These are phyloP conservation scores for Aphrophora alni DNA, from an alignment of 2,888 invertebrate genomes.

Conservation along the genomic window DNA sequence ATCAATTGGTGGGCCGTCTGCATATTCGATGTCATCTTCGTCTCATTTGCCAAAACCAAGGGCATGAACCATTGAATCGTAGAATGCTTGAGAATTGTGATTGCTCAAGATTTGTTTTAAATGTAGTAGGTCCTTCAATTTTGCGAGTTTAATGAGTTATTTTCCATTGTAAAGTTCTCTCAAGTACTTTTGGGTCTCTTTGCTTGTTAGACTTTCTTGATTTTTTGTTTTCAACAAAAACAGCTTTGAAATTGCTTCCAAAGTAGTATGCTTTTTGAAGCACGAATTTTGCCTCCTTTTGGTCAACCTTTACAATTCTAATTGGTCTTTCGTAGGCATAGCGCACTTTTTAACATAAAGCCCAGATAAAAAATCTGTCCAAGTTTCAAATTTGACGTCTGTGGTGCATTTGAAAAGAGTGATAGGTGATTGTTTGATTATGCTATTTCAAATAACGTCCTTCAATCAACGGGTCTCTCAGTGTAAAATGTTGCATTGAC, in stretches of 20 bases:
- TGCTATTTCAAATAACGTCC: conserved; percentile 45
- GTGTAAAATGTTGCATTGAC: conserved; percentile 17
- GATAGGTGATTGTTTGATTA: conserved; percentile 48
- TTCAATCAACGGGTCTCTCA: conserved; percentile 39
- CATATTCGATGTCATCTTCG: neutral
- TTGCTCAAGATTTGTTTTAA: conserved; percentile 18
- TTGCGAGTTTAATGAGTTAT: conserved; percentile 10
- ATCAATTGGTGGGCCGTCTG: neutral
- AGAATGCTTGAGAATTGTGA: conserved; percentile 17
- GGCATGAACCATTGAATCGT: neutral
- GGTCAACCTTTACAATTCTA: conserved; percentile 14
- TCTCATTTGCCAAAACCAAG: neutral
- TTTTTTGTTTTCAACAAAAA: conserved; percentile 10
- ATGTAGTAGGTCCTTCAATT: conserved; percentile 19
- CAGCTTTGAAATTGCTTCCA: conserved; percentile 18
- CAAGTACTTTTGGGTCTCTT: conserved; percentile 12
- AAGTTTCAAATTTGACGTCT: conserved; percentile 21
- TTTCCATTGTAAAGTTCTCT: conserved; percentile 19
- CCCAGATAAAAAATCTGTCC: conserved; percentile 14
- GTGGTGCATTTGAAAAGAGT: conserved; percentile 43
- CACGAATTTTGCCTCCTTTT: neutral
- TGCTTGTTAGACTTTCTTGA: conserved; percentile 22
- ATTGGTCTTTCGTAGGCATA: conserved; percentile 22
- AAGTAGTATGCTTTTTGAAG: conserved; percentile 14
- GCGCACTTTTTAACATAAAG: conserved; percentile 13